Evolutionary conservation across 2,797 vertebrate species (phyloP), one percentile per base, ranked within the genome.

Genomic region (Muscicapa striata): DNA sequence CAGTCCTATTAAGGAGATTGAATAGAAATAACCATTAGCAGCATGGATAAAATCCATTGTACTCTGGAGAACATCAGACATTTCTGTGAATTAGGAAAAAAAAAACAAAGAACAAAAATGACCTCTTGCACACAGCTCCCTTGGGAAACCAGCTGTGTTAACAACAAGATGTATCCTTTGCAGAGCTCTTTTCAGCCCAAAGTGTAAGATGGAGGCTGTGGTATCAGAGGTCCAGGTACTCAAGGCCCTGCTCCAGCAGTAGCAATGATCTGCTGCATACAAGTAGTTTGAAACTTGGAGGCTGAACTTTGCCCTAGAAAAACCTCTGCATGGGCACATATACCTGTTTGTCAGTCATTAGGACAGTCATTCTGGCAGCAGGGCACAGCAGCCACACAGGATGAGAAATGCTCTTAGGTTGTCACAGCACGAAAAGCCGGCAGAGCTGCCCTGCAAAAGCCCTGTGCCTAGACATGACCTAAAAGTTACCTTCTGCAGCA

Each of bases 51-150:
- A 83, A 22, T 32, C 72, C 69, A 2, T 43, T 76, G 61, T 73
- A 55, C 61, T 70, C 64, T 38, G 61, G 41, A 84, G 75, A 81
- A 81, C 46, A 36, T n/a, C 1, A 4, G 57, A 27, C 9, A 41
- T 55, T 86, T 87, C 62, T 75, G 36, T 40, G 41, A 87, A 75
- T 43, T 58, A 66, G 48, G 30, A 68, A 66, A 69, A 89, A 69
- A 89, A 90, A 84, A 43, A 61, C 40, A 46, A 81, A 55, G 85
- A 69, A 75, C 29, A 83, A 83, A 91, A 94, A 62, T 21, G 86
- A 69, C 54, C 18, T 41, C 78, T 45, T 30, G 7, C 30, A 63
- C 22, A 24, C 19, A 74, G 14, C 38, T 80, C 30, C 51, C 51
- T 73, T 59, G 58, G 70, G 84, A 88, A 80, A 89, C 12, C 32